These are phyloP conservation scores for Augochlora pura DNA, from an alignment of 1,140 invertebrate genomes.

Conservation along the genomic window DNA sequence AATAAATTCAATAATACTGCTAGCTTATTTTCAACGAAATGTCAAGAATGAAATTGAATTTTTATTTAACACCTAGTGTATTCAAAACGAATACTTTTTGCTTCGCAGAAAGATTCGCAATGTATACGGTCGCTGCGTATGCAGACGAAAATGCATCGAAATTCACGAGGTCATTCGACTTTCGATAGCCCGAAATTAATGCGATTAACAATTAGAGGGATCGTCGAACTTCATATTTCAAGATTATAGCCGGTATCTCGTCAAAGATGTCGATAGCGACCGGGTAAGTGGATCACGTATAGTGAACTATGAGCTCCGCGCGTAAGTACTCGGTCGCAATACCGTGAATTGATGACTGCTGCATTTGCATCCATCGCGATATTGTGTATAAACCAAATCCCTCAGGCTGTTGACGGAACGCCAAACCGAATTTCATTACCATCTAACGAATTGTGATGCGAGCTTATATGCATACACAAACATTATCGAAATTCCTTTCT, in stretches of 20 bases:
- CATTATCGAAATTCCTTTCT: background rate
- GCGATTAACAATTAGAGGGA: background rate
- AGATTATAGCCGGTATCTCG: conserved; percentile 16
- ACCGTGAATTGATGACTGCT: conserved; percentile 51
- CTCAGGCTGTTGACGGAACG: conserved; percentile 26
- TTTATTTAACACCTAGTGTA: too few relatives aligned
- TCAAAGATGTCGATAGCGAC: conserved; percentile 41
- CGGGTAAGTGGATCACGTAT: conserved; percentile 37
- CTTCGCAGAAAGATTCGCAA: too few relatives aligned
- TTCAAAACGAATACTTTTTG: too few relatives aligned
- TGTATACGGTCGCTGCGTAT: too few relatives aligned
- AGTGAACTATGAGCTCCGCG: conserved; percentile 55
- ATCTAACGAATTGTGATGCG: conserved; percentile 14
- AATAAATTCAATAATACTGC: too few relatives aligned
- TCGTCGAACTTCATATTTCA: background rate
- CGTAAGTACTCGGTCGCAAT: conserved; percentile 59
- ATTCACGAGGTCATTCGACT: background rate
- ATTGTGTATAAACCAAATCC: conserved; percentile 40
- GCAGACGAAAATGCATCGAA: background rate
- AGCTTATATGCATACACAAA: background rate
- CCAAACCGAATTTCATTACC: conserved; percentile 41
- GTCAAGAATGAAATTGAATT: too few relatives aligned
- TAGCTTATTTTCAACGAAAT: too few relatives aligned
- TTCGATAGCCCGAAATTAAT: background rate
- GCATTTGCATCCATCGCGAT: conserved; percentile 52